Percentiles rank a stretch among this genome's conserved stretches.
Conservation (phyloP, 92 coral and sea anemone species). For the Actinostola sp. region DNA sequence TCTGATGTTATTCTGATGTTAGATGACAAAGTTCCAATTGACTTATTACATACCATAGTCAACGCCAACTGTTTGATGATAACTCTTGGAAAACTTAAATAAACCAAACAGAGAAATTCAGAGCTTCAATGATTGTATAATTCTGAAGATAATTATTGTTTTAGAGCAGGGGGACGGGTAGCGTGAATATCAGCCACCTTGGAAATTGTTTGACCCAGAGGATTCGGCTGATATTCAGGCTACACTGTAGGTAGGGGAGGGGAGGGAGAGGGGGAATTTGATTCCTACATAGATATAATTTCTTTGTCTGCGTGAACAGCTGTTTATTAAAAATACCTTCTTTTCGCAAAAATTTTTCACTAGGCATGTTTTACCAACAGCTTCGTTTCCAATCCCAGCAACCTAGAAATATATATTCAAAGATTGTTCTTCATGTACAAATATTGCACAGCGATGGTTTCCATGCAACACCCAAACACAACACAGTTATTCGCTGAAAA, state of each 20-base stretch:
- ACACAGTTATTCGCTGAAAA: not conserved
- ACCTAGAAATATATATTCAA: constrained; percentile 45
- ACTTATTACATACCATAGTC: constrained; percentile 79
- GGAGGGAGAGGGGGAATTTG: no score
- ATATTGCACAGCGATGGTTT: not conserved
- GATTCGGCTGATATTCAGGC: no score
- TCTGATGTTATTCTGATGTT: no score
- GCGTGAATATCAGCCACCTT: no score
- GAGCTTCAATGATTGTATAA: no score
- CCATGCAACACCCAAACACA: constrained; percentile 16
- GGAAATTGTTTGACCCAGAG: no score
- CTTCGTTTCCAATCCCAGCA: constrained; percentile 91
- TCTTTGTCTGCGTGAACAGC: not conserved
- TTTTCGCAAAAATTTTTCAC: constrained; percentile 94
- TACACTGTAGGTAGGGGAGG: no score
- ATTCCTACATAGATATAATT: not conserved
- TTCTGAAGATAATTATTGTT: no score
- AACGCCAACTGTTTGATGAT: constrained; percentile 96
- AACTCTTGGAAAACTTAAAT: constrained; percentile 92
- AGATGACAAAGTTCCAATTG: not conserved
- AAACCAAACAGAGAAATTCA: no score
- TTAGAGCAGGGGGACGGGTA: no score
- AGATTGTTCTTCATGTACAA: not conserved
- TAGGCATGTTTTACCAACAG: constrained; percentile 94
- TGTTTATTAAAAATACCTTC: constrained; percentile 55